These are phyloP conservation scores for Lysandra coridon DNA, from an alignment of 2,888 invertebrate species.

Conservation along the genomic window DNA sequence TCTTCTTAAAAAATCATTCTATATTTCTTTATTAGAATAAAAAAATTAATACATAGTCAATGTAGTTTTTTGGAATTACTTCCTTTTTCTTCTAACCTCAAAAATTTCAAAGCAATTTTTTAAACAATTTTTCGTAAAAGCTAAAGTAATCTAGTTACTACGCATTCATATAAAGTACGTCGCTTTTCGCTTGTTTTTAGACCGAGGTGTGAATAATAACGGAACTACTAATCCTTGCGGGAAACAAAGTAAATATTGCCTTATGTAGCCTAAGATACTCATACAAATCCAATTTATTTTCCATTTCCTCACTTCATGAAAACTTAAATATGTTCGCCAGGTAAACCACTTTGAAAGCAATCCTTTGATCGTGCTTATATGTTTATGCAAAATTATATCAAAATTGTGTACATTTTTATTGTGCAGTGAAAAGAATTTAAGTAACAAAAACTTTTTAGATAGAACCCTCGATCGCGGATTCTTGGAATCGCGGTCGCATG, in stretches of 20 bases:
- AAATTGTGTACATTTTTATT: conserved; percentile 58
- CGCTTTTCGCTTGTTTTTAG: conserved; percentile 45
- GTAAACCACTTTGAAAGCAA: conserved; percentile 77
- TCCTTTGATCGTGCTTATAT: conserved; percentile 77
- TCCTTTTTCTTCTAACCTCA: too few relatives aligned
- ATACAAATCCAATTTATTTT: conserved; percentile 79
- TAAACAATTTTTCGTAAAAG: neutral
- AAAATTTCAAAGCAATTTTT: neutral
- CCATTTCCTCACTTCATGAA: conserved; percentile 79
- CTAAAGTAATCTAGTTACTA: neutral
- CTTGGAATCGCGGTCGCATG: too few relatives aligned
- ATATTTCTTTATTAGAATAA: too few relatives aligned
- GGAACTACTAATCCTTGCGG: conserved; percentile 54
- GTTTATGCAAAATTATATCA: conserved; percentile 73
- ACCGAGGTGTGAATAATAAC: conserved; percentile 50
- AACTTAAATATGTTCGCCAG: conserved; percentile 78
- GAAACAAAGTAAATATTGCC: conserved; percentile 71
- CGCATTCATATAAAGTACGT: conserved; percentile 1
- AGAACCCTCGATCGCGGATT: too few relatives aligned
- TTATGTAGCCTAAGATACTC: conserved; percentile 71
- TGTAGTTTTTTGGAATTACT: too few relatives aligned
- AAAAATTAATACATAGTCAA: too few relatives aligned
- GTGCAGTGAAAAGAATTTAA: conserved; percentile 35
- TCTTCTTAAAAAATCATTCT: too few relatives aligned
- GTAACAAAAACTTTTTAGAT: neutral